phyloP scores from a whole-genome alignment of 1,140 invertebrate species.

The Episyrphus balteatus region DNA sequence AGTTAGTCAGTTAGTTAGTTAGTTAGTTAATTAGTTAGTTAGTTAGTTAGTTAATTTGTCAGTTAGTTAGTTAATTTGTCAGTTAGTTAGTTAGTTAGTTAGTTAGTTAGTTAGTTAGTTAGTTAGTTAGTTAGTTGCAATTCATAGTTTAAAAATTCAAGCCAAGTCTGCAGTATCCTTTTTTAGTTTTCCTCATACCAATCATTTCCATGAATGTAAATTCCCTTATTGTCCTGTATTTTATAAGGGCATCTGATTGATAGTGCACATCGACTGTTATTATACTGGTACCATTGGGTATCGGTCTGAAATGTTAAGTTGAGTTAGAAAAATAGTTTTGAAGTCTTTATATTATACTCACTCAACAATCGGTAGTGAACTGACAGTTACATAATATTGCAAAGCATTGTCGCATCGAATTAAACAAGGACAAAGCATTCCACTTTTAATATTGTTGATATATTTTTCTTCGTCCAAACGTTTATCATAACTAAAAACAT shows the following conservation, averaged over 20 bases:
- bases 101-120: no score
- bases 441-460: slow-evolving; percentile 24
- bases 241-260: slow-evolving; percentile 21
- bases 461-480: slow-evolving; percentile 22
- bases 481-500: slow-evolving; percentile 30
- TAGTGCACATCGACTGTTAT: slow-evolving; percentile 29
- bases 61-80: no score
- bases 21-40: no score
- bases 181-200: slow-evolving; percentile 7
- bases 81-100: no score
- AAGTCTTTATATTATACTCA: background rate
- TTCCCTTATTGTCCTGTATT: slow-evolving; percentile 23
- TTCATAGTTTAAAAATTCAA: no score
- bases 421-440: slow-evolving; percentile 26
- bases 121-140: no score
- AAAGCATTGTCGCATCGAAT: slow-evolving; percentile 21
- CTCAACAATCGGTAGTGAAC: slow-evolving; percentile 14
- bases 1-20: no score
- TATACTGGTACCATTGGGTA: slow-evolving; percentile 5
- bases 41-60: no score
- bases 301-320: background rate
- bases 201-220: slow-evolving; percentile 25
- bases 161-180: no score
- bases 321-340: slow-evolving; percentile 3
- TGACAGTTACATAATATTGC: slow-evolving; percentile 21